Base-by-base conservation (phyloP, 2,113 vertebrate genomes). In the Casuarius casuarius region DNA sequence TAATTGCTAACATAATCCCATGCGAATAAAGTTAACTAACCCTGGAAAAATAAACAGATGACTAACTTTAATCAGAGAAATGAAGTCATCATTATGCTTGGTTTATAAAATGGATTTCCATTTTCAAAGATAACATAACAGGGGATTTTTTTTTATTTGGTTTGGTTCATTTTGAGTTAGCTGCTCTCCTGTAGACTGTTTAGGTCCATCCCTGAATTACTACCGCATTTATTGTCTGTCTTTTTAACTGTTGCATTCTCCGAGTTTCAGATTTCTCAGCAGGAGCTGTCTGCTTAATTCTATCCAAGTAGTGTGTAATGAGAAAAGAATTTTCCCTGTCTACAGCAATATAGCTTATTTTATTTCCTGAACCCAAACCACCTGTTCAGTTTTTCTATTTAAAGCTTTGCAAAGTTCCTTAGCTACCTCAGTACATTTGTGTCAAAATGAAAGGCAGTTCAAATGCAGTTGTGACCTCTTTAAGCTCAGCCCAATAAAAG, bases 31-130 rank as follows among this genome's bases (percentile, higher is more conserved):
- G 98, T 98, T 97, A 99, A 98, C 98, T 97, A 99, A 98, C 98
- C 98, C 97, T 98, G 97, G 96, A 97, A 98, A 99, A 99, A 98
- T 98, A 99, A 99, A 99, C 98, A 99, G 98, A 98, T 98, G 97
- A 98, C 97, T 98, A 98, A 98, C 98, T 98, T 98, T 98, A 98
- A 99, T 98, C 97, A 97, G 97, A 99, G 98, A 98, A 98, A 99
- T 98, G 98, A 98, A 99, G 98, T 99, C 98, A 98, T 99, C 99
- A 98, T 98, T 98, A 98, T 98, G 97, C 97, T 98, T 98, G 97
- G 97, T 98, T 99, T 98, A 98, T 98, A 98, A 99, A 98, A 98
- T 84, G 90, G 96, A 70, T 94, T 97, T 96, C 79, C 94, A 96
- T 81, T 96, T 89, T 95, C 86, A 92, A 90, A 77, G 94, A 92